phyloP scores from a whole-genome alignment of 2,113 vertebrate species.

The Melanostigma gelatinosum region DNA sequence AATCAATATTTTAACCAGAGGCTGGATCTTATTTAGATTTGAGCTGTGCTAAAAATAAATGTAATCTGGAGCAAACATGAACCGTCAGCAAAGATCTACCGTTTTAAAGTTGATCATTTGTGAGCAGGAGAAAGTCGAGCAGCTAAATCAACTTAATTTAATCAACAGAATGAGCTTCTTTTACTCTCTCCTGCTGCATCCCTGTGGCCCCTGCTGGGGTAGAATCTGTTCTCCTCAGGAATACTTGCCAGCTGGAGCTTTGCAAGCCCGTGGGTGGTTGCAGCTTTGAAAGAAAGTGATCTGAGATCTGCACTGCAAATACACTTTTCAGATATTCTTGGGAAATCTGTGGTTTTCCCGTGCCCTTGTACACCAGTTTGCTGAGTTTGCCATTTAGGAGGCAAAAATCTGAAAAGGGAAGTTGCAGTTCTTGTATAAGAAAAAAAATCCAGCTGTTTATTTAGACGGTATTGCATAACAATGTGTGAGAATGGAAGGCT shows the following conservation, averaged over 20 bases:
- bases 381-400: slow-evolving; percentile 63
- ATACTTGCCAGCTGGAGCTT: slow-evolving; percentile 80
- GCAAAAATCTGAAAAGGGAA: slow-evolving; percentile 31
- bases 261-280: slow-evolving; percentile 78
- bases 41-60: slow-evolving; percentile 40
- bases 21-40: slow-evolving; percentile 32
- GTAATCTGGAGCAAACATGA: slow-evolving; percentile 38
- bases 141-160: slow-evolving; percentile 81
- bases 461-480: slow-evolving; percentile 18
- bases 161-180: slow-evolving; percentile 79
- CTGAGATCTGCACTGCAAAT: slow-evolving; percentile 75
- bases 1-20: slow-evolving; percentile 31
- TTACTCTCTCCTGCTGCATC: slow-evolving; percentile 74
- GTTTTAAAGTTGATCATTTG: slow-evolving; percentile 74
- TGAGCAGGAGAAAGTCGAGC: slow-evolving; percentile 70
- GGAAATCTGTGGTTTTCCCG: slow-evolving; percentile 65
- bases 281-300: slow-evolving; percentile 78
- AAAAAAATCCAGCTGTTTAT: slow-evolving; percentile 14
- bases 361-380: slow-evolving; percentile 52
- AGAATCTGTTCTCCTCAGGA: slow-evolving; percentile 79
- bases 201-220: slow-evolving; percentile 75
- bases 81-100: slow-evolving; percentile 55
- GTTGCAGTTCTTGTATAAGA: slow-evolving; percentile 31
- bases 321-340: slow-evolving; percentile 64
- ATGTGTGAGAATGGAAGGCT: background rate